Percentiles rank a stretch among this genome's conserved stretches.
These are phyloP conservation scores for Blomia tropicalis DNA, from an alignment of 2,888 invertebrate species.

Conservation along the genomic window DNA sequence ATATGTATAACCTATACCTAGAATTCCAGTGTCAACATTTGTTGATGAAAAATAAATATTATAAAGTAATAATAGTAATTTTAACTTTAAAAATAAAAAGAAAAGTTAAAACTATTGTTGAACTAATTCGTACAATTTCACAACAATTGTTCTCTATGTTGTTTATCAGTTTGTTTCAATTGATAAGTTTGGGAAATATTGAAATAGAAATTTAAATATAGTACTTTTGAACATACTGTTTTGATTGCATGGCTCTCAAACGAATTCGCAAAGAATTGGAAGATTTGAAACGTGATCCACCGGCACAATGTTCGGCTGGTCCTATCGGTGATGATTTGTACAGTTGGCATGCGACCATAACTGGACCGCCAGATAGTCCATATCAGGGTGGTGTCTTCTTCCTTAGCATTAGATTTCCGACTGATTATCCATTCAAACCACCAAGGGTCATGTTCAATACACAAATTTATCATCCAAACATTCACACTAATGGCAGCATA, in stretches of 20 bases:
- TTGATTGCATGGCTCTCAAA: slow-evolving; percentile 28
- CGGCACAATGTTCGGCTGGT: slow-evolving; percentile 99
- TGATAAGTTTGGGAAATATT: too few species aligned
- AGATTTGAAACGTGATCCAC: slow-evolving; percentile 99
- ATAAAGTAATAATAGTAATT: too few species aligned
- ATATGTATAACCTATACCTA: too few species aligned
- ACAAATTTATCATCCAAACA: slow-evolving; percentile 99
- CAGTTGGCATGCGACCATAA: too few species aligned
- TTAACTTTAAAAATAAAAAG: too few species aligned
- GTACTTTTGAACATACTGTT: background rate
- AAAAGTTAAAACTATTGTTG: too few species aligned
- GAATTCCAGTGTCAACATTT: too few species aligned
- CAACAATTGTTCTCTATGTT: too few species aligned
- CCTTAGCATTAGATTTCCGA: slow-evolving; percentile 99
- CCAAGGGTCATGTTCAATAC: slow-evolving; percentile 86
- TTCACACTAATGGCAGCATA: slow-evolving; percentile 99
- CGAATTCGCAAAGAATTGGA: slow-evolving; percentile 68
- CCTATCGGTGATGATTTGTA: slow-evolving; percentile 99
- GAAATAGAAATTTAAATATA: background rate
- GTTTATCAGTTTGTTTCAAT: too few species aligned
- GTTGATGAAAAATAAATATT: too few species aligned
- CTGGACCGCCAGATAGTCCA: too few species aligned
- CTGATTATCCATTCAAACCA: slow-evolving; percentile 92
- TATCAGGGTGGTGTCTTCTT: slow-evolving; percentile 99
- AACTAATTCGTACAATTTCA: too few species aligned